Base-by-base conservation (phyloP, 2,888 invertebrate genomes). In the Drosophila stalkeri region DNA sequence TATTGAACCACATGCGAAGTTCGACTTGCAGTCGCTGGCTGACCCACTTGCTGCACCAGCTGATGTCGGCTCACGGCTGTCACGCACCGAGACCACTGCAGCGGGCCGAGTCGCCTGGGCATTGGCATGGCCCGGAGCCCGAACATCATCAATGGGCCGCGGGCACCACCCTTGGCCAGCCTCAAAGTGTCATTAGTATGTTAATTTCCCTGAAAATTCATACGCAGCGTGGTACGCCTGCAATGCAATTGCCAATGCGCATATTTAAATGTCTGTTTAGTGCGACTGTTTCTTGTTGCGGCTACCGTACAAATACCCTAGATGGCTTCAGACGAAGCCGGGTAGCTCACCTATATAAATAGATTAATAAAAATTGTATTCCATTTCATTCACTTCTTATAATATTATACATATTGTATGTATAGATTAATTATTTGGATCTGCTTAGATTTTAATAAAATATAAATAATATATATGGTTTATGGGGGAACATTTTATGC, bases 1-100 rank as follows among this genome's bases (percentile, higher is more conserved):
- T 86, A 81, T 81, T 75, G 82, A 80, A 84, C 76, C 84, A 84
- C 86, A 82, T 82, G 81, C 79, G 85, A 83, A 85, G 75, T 83
- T 77, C 68, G 81, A 70, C 56, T 73, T 52, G 61, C 80, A 64
- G 72, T 80, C 80, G 77, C 77, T 80, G 77, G 77, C 80, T 80
- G 77, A 77, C 77, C 77, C 77, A 77, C 80, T 77, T 77, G 77
- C 63, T 35, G 14, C 51, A n/a, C 65, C 76, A 80, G 75, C 75
- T 76, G 75, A 73, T 67, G 55, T 47, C 65, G 37, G 65, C 44
- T 65, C 33, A 20, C 62, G 39, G 39, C 52, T 35, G 56, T 63
- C 63, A 23, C 44, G 54, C 23, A 41, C 44, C 11, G 43, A 27
- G 43, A 18, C 27, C 27, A 27, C 54, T 54, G 33, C 35, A 35